Conservation (phyloP, 1,140 invertebrate genomes). For the Sesamia nonagrioides region DNA sequence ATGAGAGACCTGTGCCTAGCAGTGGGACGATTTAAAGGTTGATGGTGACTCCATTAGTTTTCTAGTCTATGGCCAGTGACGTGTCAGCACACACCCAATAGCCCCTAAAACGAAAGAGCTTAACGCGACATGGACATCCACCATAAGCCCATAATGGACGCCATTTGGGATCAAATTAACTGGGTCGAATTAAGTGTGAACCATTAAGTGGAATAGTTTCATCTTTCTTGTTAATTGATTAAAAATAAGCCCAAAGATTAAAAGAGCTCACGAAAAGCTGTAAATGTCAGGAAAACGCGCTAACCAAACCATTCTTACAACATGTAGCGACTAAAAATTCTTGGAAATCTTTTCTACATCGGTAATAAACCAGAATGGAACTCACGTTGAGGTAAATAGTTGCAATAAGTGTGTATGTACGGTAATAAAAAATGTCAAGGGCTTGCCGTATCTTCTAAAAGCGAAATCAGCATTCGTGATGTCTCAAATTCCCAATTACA, state of each 20-base stretch:
- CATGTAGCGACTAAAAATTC: background rate
- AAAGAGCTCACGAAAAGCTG: conserved; percentile 9
- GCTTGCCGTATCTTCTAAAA: too few relatives aligned
- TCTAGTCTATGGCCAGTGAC: conserved; percentile 23
- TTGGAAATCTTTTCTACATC: background rate
- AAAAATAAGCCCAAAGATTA: background rate
- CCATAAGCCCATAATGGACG: conserved; percentile 40
- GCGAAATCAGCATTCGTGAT: too few relatives aligned
- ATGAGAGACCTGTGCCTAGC: too few relatives aligned
- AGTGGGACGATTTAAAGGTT: too few relatives aligned
- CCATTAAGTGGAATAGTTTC: conserved; percentile 39
- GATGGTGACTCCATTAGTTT: background rate
- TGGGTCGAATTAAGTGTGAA: conserved; percentile 26
- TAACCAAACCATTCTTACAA: conserved; percentile 1
- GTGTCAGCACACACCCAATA: conserved; percentile 30
- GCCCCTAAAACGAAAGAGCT: conserved; percentile 51
- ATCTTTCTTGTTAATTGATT: conserved; percentile 40
- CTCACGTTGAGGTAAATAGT: background rate
- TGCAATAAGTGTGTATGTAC: background rate
- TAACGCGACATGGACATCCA: conserved; percentile 33
- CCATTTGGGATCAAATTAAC: conserved; percentile 53
- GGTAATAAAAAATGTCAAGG: background rate
- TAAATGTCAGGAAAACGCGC: background rate
- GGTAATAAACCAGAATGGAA: background rate
- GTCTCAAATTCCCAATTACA: too few relatives aligned